Evolutionary conservation across 2,888 invertebrate species (phyloP), one percentile per base, ranked within the genome.

Genomic region (Scrobipalpa atriplicella): DNA sequence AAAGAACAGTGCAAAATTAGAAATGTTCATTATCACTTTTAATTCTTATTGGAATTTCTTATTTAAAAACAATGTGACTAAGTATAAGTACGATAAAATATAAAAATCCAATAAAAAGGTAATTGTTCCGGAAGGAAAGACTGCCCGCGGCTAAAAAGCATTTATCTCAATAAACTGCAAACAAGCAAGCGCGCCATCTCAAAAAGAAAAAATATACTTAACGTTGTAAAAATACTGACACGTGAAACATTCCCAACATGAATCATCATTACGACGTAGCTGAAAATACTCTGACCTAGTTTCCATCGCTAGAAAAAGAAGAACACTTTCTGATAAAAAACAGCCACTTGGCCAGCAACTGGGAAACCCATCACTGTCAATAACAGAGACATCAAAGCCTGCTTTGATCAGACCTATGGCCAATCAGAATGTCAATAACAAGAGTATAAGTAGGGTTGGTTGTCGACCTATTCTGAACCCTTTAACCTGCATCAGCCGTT

Each of bases 371-470:
- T 62, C 43, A 21, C 9, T 41, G 18, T 62, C 21, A 41, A 62
- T 41, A 62, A 41, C 19, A 21, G 62, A 21, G 11, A 63, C 52
- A 9, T 56, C 41, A 58, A 58, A 43, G 21, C 10, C 61, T 9
- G 61, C 61, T 62, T 62, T 62, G 61, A 62, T 62, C 61, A 41
- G 18, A 16, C 29, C 39, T 60, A 18, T 7, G 11, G 18, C 41
- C 41, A 41, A 62, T 62, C 61, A 41, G 41, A 16, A 18, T 39
- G 41, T 38, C 13, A 18, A 41, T 19, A 19, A 2, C 19, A 60
- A n/a, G n/a, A n/a, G n/a, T n/a, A 8, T 8, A n/a, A 13, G 38
- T 38, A 38, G 51, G 51, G 51, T 51, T 51, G 13, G 43, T 13
- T 43, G 43, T 43, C 11, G 43, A 43, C 43, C 43, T 43, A 43